Evolutionary conservation across 2,797 vertebrate genomes (phyloP).

Genomic region (Mus spretus): DNA sequence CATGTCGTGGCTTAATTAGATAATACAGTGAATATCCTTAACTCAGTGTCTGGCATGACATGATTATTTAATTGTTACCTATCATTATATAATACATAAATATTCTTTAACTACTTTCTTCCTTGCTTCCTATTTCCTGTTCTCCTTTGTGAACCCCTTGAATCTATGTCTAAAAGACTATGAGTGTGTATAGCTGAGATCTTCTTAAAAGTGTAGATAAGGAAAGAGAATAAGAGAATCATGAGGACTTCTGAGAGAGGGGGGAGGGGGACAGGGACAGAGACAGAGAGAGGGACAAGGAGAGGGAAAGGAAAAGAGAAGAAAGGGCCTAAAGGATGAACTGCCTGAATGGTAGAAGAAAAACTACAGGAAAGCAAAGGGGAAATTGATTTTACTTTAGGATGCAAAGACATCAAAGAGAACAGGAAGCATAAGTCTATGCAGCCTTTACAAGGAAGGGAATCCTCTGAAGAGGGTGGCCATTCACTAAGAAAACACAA

Average conservation of each 20-base stretch:
- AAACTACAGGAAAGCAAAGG: not conserved
- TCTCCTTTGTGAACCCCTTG: not conserved
- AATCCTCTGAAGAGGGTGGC: not conserved
- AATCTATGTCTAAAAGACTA: not conserved
- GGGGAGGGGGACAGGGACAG: too few relatives aligned
- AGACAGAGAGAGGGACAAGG: too few relatives aligned
- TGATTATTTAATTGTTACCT: not conserved
- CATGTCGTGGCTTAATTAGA: not conserved
- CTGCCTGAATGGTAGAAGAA: not conserved
- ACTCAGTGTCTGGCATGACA: not conserved
- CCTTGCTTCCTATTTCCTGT: not conserved
- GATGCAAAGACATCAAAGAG: not conserved
- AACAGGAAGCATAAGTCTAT: not conserved
- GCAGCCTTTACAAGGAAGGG: not conserved
- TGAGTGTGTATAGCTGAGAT: not conserved
- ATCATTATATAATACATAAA: conserved; percentile 1
- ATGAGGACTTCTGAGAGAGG: not conserved
- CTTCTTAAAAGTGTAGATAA: conserved; percentile 3
- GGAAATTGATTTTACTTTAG: not conserved
- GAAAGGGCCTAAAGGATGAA: not conserved
- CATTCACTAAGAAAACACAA: not conserved
- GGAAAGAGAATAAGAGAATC: not conserved
- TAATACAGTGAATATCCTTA: not conserved
- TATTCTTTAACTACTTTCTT: not conserved
- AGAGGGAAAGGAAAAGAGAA: too few relatives aligned